Percentiles rank a stretch among this genome's conserved stretches.
phyloP scores from a whole-genome alignment of 2,113 vertebrate genomes.

The Sciurus niger region DNA sequence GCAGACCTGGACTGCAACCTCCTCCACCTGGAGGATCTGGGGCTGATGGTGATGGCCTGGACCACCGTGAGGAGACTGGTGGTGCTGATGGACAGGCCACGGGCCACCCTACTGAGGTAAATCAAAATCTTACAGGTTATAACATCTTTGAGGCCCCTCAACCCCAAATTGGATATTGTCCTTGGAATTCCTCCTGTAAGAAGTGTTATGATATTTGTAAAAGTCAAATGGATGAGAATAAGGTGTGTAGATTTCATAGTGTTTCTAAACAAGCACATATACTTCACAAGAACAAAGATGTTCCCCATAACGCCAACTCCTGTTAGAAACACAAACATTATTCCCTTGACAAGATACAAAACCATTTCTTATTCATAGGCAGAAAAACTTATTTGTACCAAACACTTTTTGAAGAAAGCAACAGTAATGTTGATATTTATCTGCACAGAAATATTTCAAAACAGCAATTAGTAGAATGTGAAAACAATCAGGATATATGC shows the following conservation, averaged over 20 bases:
- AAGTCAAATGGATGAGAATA: slow-evolving; percentile 3
- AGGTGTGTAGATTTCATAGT: background rate
- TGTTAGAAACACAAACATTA: background rate
- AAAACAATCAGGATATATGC: background rate
- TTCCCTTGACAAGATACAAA: background rate
- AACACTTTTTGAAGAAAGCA: background rate
- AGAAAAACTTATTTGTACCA: background rate
- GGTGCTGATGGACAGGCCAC: background rate
- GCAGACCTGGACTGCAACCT: background rate
- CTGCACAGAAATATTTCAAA: background rate
- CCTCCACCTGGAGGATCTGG: background rate
- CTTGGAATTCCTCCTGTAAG: background rate
- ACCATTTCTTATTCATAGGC: background rate
- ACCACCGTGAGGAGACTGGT: background rate
- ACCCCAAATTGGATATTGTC: background rate
- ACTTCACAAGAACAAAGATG: background rate
- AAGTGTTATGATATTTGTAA: slow-evolving; percentile 8
- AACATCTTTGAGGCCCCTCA: background rate
- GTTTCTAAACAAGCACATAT: background rate
- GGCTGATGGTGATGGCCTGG: background rate
- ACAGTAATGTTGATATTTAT: no score
- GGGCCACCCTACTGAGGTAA: background rate
- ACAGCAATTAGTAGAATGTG: background rate
- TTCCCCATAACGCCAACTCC: background rate
- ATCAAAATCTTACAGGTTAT: background rate